phyloP scores from a whole-genome alignment of 2,797 vertebrate species.

The Arremon brunneinucha region DNA sequence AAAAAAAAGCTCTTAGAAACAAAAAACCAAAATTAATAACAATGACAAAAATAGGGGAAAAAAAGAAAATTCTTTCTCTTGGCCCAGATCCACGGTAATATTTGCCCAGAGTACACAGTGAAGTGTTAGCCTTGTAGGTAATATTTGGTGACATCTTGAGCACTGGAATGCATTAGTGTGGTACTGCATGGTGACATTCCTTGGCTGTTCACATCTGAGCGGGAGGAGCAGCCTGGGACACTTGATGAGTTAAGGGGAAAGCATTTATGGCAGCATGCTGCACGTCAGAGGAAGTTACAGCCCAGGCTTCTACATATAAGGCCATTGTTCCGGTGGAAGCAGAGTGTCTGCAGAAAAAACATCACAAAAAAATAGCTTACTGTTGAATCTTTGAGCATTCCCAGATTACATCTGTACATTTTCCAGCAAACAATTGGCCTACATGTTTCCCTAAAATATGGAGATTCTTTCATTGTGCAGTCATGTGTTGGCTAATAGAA shows the following conservation, averaged over 20 bases:
- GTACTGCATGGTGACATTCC: not conserved
- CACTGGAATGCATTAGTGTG: not conserved
- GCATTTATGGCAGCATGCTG: not conserved
- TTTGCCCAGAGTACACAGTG: not conserved
- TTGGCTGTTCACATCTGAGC: constrained; percentile 22
- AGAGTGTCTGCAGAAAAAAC: not conserved
- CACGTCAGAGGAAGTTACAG: constrained; percentile 48
- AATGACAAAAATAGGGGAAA: not conserved
- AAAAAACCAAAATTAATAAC: not conserved
- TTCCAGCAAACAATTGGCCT: constrained; percentile 63
- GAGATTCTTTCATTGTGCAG: constrained; percentile 56
- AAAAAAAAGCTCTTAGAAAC: not conserved
- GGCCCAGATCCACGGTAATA: not conserved
- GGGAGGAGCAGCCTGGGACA: constrained; percentile 29
- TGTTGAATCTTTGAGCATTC: constrained; percentile 37
- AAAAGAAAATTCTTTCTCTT: not conserved
- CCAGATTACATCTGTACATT: constrained; percentile 71
- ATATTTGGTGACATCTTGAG: constrained; percentile 8
- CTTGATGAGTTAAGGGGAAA: constrained; percentile 51
- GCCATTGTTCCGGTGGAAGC: constrained; percentile 58
- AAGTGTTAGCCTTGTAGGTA: not conserved
- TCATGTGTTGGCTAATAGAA: constrained; percentile 64
- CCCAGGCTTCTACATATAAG: constrained; percentile 65
- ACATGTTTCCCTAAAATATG: constrained; percentile 53
- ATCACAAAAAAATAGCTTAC: not conserved